phyloP scores from a whole-genome alignment of 2,797 vertebrate genomes.

The Prunella strophiata region DNA sequence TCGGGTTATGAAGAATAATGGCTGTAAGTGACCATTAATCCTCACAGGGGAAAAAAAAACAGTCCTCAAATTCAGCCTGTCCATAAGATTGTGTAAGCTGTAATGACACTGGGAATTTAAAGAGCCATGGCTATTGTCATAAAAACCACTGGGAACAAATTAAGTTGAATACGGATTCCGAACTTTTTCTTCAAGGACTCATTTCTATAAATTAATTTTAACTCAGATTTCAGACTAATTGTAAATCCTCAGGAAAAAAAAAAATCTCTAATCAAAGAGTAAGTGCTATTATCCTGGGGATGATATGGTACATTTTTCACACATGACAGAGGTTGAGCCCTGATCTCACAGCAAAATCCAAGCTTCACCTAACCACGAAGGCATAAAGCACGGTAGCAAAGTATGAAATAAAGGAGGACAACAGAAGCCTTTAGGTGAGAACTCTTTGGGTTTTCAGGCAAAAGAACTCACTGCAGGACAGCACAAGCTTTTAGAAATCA shows the following conservation, averaged over 20 bases:
- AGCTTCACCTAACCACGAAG: neutral
- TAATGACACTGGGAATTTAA: neutral
- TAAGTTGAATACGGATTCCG: neutral
- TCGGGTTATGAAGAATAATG: slow-evolving; percentile 10
- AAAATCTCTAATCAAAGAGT: slow-evolving; percentile 32
- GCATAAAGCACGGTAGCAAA: neutral
- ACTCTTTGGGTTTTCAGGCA: neutral
- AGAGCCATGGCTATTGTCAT: neutral
- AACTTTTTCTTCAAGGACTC: slow-evolving; percentile 41
- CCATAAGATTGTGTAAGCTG: neutral
- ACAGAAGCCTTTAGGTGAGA: neutral
- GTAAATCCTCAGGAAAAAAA: slow-evolving; percentile 12
- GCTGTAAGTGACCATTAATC: slow-evolving; percentile 30
- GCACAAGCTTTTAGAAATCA: neutral
- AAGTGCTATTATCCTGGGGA: slow-evolving; percentile 26
- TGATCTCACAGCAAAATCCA: slow-evolving; percentile 30
- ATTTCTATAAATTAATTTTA: slow-evolving; percentile 46
- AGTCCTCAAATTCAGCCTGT: slow-evolving; percentile 16
- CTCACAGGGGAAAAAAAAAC: neutral
- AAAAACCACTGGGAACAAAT: neutral
- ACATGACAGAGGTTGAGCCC: slow-evolving; percentile 50
- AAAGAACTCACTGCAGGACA: slow-evolving; percentile 14
- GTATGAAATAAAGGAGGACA: slow-evolving; percentile 11
- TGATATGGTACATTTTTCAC: slow-evolving; percentile 55
- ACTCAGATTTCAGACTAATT: slow-evolving; percentile 37